phyloP scores from a whole-genome alignment of 2,797 vertebrate genomes.

The Bradypodion pumilum region DNA sequence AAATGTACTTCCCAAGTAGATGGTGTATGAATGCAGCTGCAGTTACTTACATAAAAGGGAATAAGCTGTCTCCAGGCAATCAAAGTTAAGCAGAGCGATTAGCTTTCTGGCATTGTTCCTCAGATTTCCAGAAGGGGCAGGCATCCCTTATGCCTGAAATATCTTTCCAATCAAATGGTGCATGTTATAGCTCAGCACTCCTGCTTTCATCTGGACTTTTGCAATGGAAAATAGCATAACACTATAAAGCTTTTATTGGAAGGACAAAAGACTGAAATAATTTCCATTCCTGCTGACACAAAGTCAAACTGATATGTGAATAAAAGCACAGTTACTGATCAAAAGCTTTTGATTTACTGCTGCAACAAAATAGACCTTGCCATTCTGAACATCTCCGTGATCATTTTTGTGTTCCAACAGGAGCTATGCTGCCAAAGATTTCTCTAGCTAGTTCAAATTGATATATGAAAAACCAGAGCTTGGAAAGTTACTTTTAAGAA shows the following conservation, averaged over 20 bases:
- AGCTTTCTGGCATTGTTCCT: constrained; percentile 34
- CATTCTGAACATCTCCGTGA: constrained; percentile 7
- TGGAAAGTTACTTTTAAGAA: background rate
- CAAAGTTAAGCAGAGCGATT: constrained; percentile 40
- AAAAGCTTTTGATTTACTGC: constrained; percentile 32
- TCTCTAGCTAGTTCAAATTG: background rate
- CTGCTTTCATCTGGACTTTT: constrained; percentile 49
- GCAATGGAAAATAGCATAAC: constrained; percentile 56
- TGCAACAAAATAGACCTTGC: constrained; percentile 19
- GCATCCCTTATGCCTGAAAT: constrained; percentile 38
- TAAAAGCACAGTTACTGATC: constrained; percentile 43
- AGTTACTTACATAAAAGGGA: background rate
- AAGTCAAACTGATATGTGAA: constrained; percentile 49
- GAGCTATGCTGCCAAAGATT: constrained; percentile 3
- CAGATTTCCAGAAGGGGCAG: constrained; percentile 48
- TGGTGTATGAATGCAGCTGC: background rate
- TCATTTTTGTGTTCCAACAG: constrained; percentile 29
- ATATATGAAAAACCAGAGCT: background rate
- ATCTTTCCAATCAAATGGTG: constrained; percentile 53
- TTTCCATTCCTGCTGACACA: constrained; percentile 52
- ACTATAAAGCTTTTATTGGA: constrained; percentile 41
- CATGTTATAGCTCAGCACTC: constrained; percentile 47
- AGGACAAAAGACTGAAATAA: constrained; percentile 54
- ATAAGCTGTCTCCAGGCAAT: background rate
- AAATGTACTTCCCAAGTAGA: background rate